phyloP scores from a whole-genome alignment of 2,888 invertebrate species.

The Antheraea assamensis region DNA sequence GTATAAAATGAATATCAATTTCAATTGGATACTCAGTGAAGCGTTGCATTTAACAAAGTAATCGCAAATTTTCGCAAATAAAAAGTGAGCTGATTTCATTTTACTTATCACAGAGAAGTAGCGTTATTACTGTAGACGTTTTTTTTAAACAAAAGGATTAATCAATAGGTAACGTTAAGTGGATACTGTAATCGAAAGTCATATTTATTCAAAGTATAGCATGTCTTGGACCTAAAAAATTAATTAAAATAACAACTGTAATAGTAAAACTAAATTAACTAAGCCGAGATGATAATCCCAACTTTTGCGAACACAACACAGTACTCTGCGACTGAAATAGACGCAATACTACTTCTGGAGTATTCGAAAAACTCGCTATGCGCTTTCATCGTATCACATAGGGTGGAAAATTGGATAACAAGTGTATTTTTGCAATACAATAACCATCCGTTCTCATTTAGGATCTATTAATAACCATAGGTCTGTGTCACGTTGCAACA shows the following conservation, averaged over 20 bases:
- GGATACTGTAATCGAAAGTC: background rate
- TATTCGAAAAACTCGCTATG: background rate
- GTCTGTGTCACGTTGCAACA: constrained; percentile 42
- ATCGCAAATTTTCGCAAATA: background rate
- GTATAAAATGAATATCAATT: background rate
- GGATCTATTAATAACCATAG: constrained; percentile 41
- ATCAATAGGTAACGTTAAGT: background rate
- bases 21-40: background rate
- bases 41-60: background rate
- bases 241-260: background rate
- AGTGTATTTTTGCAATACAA: background rate
- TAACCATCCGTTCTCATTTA: constrained; percentile 17
- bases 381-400: background rate
- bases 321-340: background rate
- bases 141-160: background rate
- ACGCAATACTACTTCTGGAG: background rate
- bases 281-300: too few species aligned
- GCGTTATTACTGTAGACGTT: too few species aligned
- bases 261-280: background rate
- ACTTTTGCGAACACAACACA: too few species aligned
- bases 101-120: too few species aligned
- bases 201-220: background rate
- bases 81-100: too few species aligned
- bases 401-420: constrained; percentile 3
- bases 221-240: background rate